Conservation (phyloP, 2,888 invertebrate species). For the Lochmaea crataegi region DNA sequence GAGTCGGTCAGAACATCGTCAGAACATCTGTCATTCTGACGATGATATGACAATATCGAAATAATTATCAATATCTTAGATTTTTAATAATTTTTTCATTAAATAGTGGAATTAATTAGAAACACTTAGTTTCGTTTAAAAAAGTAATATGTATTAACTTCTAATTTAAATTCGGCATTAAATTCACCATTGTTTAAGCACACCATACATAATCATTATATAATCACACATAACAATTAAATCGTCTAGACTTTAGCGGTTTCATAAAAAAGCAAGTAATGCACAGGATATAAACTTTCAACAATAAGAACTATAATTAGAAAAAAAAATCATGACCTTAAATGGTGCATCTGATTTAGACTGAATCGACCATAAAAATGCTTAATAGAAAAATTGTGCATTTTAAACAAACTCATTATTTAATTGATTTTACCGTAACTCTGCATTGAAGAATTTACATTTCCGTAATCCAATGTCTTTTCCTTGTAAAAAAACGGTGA, state of each 20-base stretch:
- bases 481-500: constrained; percentile 30
- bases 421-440: constrained; percentile 28
- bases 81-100: too few species aligned
- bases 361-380: neutral
- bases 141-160: too few species aligned
- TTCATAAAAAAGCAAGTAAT: neutral
- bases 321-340: neutral
- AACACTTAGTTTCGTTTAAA: too few species aligned
- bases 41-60: too few species aligned
- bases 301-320: neutral
- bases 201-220: too few species aligned
- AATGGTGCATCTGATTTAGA: constrained; percentile 1
- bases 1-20: too few species aligned
- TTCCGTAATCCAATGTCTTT: constrained; percentile 33
- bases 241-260: neutral
- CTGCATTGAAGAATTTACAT: constrained; percentile 23
- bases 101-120: too few species aligned
- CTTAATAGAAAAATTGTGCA: constrained; percentile 1
- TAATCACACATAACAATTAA: neutral
- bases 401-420: constrained; percentile 14
- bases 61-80: too few species aligned
- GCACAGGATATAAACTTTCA: neutral
- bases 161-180: too few species aligned
- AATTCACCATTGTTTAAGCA: too few species aligned
- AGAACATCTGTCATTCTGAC: too few species aligned